Base-by-base conservation (phyloP, 2,797 vertebrate genomes). In the Alauda arvensis region DNA sequence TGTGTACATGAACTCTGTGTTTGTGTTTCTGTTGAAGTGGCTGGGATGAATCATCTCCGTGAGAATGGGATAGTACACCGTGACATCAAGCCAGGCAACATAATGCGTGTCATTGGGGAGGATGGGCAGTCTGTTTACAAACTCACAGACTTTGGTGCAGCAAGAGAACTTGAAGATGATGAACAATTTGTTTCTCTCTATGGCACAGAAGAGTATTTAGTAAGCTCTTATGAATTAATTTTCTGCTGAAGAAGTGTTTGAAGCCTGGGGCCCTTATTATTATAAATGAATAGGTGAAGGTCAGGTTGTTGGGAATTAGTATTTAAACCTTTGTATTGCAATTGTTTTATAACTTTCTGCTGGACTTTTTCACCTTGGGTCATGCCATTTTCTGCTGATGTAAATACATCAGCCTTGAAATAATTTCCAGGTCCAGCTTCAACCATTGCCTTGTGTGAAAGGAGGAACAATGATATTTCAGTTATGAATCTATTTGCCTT, bases 161-260 rank as follows among this genome's bases (percentile, higher is more conserved):
- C 99, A 13, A 95, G 99, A 75, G 98, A 99, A 89, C 97, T 99
- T 56, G 99, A 99, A 93, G 99, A 99, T 83, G 99, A 99, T 68
- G 99, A 99, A 83, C 99, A 99, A 86, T 99, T 99, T 87, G 99
- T 99, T 76, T 99, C 99, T 11, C 97, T 99, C 40, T 99, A 99
- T 71, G 99, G 99, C 70, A 99, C 99, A 3, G 99, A 99, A 95
- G 99, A 98, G 37, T 98, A 98, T 87, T 96, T 98, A 97, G 98
- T 98, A 96, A 98, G 97, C 51, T 21, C 8, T 6, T 56, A 5
- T 40, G 18, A 69, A 91, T 92, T 77, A 31, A 43, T 75, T 84
- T 87, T 84, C 79, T 81, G 7, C 77, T 86, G 65, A 74, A 80
- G 60, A 70, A 71, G 37, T 53, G 14, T 78, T 63, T 85, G 34